phyloP scores from a whole-genome alignment of 2,113 vertebrate genomes.

The Toxotes chatareus region DNA sequence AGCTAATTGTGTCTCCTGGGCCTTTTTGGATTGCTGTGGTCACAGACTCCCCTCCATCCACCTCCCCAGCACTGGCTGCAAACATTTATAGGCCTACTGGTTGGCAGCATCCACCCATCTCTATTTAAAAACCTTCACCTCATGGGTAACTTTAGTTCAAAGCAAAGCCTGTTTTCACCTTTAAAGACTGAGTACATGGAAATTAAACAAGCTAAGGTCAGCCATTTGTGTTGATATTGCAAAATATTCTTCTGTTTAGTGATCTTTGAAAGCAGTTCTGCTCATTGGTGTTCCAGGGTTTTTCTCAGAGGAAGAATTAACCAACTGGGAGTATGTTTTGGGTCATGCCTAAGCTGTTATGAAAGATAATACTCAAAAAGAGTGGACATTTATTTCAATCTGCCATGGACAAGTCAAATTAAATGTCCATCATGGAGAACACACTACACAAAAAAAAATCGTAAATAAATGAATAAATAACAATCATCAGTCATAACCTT shows the following conservation, averaged over 20 bases:
- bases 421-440: neutral
- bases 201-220: slow-evolving; percentile 7
- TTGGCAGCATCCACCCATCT: slow-evolving; percentile 65
- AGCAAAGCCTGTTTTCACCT: slow-evolving; percentile 39
- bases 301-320: slow-evolving; percentile 29
- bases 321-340: slow-evolving; percentile 19
- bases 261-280: slow-evolving; percentile 6
- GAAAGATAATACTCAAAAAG: slow-evolving; percentile 14
- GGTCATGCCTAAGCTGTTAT: slow-evolving; percentile 6
- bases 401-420: neutral
- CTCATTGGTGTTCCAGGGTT: slow-evolving; percentile 16
- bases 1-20: slow-evolving; percentile 76
- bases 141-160: slow-evolving; percentile 52
- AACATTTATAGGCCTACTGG: slow-evolving; percentile 75
- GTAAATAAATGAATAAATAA: neutral
- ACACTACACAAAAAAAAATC: neutral
- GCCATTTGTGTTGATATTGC: slow-evolving; percentile 1
- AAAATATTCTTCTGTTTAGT: slow-evolving; percentile 22
- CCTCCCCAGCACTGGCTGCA: slow-evolving; percentile 53
- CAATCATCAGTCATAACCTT: too few species aligned
- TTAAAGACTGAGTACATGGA: slow-evolving; percentile 9
- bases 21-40: slow-evolving; percentile 57
- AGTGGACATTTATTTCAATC: slow-evolving; percentile 16
- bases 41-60: slow-evolving; percentile 47
- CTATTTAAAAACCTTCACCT: slow-evolving; percentile 61